These are phyloP conservation scores for Helicoverpa zea DNA, from an alignment of 1,140 invertebrate genomes.

Conservation along the genomic window DNA sequence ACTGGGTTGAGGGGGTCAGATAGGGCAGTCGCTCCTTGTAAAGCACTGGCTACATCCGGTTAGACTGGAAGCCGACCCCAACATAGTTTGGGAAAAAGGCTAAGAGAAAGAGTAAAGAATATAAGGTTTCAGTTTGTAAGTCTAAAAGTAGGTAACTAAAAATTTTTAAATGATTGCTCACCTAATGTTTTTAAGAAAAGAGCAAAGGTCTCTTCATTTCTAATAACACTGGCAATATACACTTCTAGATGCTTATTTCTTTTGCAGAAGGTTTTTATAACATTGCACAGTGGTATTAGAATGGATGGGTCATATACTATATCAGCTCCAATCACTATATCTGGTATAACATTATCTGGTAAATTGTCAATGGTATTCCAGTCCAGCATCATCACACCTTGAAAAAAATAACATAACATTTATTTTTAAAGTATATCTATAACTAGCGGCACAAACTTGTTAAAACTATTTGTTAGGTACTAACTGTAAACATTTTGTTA, in stretches of 20 bases:
- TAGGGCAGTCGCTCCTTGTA: too few species aligned
- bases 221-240: constrained; percentile 77
- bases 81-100: too few species aligned
- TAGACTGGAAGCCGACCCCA: too few species aligned
- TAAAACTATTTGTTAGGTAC: too few species aligned
- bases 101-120: not conserved
- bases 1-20: too few species aligned
- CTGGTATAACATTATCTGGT: constrained; percentile 60
- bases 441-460: too few species aligned
- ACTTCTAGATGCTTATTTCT: constrained; percentile 70
- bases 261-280: constrained; percentile 65
- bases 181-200: constrained; percentile 68
- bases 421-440: constrained; percentile 20
- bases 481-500: too few species aligned
- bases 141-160: not conserved
- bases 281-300: constrained; percentile 71
- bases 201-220: constrained; percentile 76
- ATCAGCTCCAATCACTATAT: constrained; percentile 79
- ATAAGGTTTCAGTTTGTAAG: not conserved
- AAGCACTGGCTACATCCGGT: too few species aligned
- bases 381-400: constrained; percentile 70
- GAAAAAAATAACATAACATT: constrained; percentile 46
- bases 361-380: constrained; percentile 70
- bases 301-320: constrained; percentile 81
- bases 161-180: not conserved